Conservation (phyloP, 2,888 invertebrate species). For the Epistrophe eligans region DNA sequence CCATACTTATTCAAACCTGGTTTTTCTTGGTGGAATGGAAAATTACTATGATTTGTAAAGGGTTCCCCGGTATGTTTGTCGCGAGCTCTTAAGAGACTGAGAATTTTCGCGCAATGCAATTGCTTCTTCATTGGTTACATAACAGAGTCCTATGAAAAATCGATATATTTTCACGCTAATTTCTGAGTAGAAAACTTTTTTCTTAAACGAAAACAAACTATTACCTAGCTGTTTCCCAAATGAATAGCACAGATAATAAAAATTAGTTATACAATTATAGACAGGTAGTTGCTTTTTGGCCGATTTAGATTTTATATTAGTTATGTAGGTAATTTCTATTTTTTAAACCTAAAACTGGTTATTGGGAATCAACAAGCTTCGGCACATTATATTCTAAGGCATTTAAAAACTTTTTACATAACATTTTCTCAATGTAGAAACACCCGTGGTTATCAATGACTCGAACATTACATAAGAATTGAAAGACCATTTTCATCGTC, state of each 20-base stretch:
- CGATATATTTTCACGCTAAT: slow-evolving; percentile 31
- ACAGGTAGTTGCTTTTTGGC: background rate
- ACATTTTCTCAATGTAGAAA: slow-evolving; percentile 21
- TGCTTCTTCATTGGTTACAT: slow-evolving; percentile 45
- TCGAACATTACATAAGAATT: slow-evolving; percentile 61
- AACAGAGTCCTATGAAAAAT: slow-evolving; percentile 57
- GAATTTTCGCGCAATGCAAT: background rate
- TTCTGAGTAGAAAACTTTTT: background rate
- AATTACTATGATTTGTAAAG: slow-evolving; percentile 36
- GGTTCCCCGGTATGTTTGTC: background rate
- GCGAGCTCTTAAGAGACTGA: background rate
- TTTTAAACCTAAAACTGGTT: slow-evolving; percentile 48
- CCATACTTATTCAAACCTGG: slow-evolving; percentile 1
- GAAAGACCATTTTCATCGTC: slow-evolving; percentile 19
- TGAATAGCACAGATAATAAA: slow-evolving; percentile 2
- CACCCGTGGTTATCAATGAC: slow-evolving; percentile 12
- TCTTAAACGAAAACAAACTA: background rate
- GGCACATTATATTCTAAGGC: background rate
- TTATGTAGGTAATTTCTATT: slow-evolving; percentile 10
- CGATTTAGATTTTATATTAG: background rate
- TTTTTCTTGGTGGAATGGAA: slow-evolving; percentile 43
- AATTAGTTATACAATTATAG: slow-evolving; percentile 7
- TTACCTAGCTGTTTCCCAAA: slow-evolving; percentile 2
- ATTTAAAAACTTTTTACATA: slow-evolving; percentile 56
- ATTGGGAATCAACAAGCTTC: background rate